phyloP scores from a whole-genome alignment of 2,888 invertebrate species.

The Erynnis tages region DNA sequence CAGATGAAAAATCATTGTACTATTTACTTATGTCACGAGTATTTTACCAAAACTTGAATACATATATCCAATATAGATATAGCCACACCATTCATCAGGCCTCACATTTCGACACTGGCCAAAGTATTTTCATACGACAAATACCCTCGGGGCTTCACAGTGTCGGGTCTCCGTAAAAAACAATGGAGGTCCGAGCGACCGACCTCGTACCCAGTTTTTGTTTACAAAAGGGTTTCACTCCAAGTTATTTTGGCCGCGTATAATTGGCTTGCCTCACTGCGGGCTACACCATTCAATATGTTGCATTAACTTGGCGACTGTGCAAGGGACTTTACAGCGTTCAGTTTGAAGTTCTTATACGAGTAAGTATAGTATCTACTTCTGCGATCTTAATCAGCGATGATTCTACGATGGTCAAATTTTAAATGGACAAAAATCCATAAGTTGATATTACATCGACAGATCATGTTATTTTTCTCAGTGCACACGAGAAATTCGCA shows the following conservation, averaged over 20 bases:
- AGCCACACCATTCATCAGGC: not conserved
- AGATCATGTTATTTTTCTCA: too few relatives aligned
- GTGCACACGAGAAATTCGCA: not conserved
- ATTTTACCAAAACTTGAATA: too few relatives aligned
- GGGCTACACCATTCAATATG: not conserved
- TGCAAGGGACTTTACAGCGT: not conserved
- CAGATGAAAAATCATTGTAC: too few relatives aligned
- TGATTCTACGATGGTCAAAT: too few relatives aligned
- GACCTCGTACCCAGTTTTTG: not conserved
- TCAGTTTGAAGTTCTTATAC: not conserved
- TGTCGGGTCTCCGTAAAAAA: not conserved
- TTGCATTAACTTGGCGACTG: not conserved
- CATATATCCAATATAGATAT: not conserved
- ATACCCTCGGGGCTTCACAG: not conserved
- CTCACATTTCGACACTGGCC: not conserved
- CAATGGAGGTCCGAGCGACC: not conserved
- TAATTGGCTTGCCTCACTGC: not conserved
- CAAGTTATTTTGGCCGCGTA: not conserved
- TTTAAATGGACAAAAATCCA: too few relatives aligned
- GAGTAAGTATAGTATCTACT: too few relatives aligned
- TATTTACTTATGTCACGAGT: too few relatives aligned
- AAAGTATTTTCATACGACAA: not conserved
- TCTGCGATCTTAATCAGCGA: too few relatives aligned
- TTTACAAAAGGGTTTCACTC: conserved; percentile 4
- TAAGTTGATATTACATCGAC: too few relatives aligned